These are phyloP conservation scores for Nasonia oneida DNA, from an alignment of 2,888 invertebrate genomes.

Conservation along the genomic window DNA sequence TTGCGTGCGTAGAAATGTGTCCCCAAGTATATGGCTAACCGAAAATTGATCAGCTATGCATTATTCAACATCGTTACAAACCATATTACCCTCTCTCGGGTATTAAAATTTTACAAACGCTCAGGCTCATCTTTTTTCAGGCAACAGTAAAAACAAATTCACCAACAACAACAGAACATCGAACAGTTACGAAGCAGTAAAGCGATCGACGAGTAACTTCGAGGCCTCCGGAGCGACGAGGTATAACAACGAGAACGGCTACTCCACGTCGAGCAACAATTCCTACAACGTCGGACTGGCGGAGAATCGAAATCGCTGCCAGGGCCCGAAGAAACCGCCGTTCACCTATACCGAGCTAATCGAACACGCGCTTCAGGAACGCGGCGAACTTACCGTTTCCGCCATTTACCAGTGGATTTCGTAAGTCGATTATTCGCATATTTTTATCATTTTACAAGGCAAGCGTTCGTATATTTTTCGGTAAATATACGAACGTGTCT, in stretches of 20 bases:
- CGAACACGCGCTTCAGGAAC: conserved; percentile 91
- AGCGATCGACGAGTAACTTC: conserved; percentile 6
- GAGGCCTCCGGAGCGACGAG: conserved; percentile 11
- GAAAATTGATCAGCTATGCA: conserved; percentile 11
- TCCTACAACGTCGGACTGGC: conserved; percentile 19
- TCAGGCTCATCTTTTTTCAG: conserved; percentile 6
- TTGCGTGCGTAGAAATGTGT: conserved; percentile 26
- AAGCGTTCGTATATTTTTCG: too few relatives aligned
- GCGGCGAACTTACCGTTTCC: conserved; percentile 92
- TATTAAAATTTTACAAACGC: neutral
- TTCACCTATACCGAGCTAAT: conserved; percentile 95
- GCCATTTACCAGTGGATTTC: conserved; percentile 97
- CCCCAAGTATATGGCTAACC: neutral
- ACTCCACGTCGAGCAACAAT: neutral
- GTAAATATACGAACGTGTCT: neutral
- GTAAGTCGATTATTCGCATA: conserved; percentile 82
- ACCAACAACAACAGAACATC: conserved; percentile 42
- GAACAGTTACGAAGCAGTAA: conserved; percentile 30
- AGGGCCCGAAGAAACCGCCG: conserved; percentile 88
- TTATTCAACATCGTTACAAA: conserved; percentile 8
- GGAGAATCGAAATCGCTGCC: conserved; percentile 48
- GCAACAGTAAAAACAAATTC: conserved; percentile 20
- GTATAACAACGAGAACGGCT: conserved; percentile 1
- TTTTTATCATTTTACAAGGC: neutral
- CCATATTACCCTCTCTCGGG: neutral